Percentiles rank a stretch among this genome's conserved stretches.
phyloP scores from a whole-genome alignment of 2,888 invertebrate genomes.

The Heteropelma amictum region DNA sequence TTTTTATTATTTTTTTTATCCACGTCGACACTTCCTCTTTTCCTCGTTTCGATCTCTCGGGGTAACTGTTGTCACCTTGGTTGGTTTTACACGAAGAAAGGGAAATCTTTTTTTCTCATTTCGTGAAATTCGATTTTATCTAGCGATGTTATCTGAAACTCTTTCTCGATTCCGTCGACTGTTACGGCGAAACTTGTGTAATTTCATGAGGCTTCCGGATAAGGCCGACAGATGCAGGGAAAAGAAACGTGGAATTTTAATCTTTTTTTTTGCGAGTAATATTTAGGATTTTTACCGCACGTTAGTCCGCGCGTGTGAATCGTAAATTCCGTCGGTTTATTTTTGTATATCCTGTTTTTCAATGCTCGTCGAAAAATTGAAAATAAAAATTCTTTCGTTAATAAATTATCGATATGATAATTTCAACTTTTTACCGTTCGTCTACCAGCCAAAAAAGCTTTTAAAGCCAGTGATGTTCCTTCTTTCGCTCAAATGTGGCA shows the following conservation, averaged over 20 bases:
- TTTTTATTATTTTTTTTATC: conserved; percentile 53
- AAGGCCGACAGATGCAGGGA: conserved; percentile 10
- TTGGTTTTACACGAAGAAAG: conserved; percentile 50
- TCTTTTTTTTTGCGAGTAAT: not conserved
- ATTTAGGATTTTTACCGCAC: not conserved
- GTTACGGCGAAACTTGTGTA: conserved; percentile 1
- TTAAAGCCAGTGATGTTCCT: conserved; percentile 15
- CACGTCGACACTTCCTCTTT: conserved; percentile 42
- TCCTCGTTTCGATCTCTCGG: conserved; percentile 14
- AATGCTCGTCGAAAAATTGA: not conserved
- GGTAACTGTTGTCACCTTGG: conserved; percentile 50
- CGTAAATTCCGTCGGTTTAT: not conserved
- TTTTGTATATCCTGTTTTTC: not conserved
- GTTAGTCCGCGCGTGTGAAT: not conserved
- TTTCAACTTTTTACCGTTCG: not conserved
- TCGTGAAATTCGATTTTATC: conserved; percentile 64
- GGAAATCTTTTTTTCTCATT: conserved; percentile 65
- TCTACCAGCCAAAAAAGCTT: conserved; percentile 34
- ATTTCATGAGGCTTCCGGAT: not conserved
- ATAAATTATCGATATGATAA: not conserved
- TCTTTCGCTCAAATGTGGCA: conserved; percentile 37
- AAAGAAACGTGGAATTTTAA: not conserved
- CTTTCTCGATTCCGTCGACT: conserved; percentile 62
- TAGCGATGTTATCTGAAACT: conserved; percentile 53
- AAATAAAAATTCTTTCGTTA: not conserved